Percentiles rank a stretch among this genome's conserved stretches.
These are phyloP conservation scores for Calephelis virginiensis DNA, from an alignment of 1,140 invertebrate genomes.

Conservation along the genomic window DNA sequence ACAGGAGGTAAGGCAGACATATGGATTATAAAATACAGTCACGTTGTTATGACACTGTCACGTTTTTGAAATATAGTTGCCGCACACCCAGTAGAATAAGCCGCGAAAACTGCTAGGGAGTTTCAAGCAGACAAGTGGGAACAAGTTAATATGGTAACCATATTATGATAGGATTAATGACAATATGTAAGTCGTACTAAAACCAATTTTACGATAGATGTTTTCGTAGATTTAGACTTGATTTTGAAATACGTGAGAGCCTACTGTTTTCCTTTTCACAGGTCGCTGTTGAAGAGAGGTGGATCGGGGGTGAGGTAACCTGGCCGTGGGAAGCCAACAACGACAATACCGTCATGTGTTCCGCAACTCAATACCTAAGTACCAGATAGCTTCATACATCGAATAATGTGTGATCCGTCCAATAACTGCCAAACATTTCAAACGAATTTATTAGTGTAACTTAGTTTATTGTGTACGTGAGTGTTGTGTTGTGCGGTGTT, in stretches of 20 bases:
- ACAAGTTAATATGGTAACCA: too few relatives aligned
- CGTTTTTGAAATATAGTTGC: too few relatives aligned
- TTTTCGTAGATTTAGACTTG: not conserved
- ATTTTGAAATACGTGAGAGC: conserved; percentile 69
- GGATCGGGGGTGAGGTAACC: conserved; percentile 75
- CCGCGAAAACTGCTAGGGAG: too few relatives aligned
- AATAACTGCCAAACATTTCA: conserved; percentile 68
- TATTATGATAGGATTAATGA: too few relatives aligned
- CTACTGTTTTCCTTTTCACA: conserved; percentile 64
- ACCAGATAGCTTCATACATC: conserved; percentile 54
- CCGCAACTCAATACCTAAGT: conserved; percentile 49
- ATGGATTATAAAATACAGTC: too few relatives aligned
- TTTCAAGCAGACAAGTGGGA: too few relatives aligned
- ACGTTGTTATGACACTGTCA: too few relatives aligned
- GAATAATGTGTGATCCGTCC: conserved; percentile 74
- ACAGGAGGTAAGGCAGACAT: too few relatives aligned
- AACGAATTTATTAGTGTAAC: conserved; percentile 70
- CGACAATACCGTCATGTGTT: conserved; percentile 60
- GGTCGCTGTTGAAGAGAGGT: conserved; percentile 75
- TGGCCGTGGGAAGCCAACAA: conserved; percentile 42
- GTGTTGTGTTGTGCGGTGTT: conserved; percentile 49
- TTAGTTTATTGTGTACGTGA: conserved; percentile 47
- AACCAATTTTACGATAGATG: too few relatives aligned
- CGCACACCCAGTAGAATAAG: too few relatives aligned
- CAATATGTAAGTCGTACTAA: too few relatives aligned